phyloP scores from a whole-genome alignment of 2,888 invertebrate species.

The Meandrusa payeni region DNA sequence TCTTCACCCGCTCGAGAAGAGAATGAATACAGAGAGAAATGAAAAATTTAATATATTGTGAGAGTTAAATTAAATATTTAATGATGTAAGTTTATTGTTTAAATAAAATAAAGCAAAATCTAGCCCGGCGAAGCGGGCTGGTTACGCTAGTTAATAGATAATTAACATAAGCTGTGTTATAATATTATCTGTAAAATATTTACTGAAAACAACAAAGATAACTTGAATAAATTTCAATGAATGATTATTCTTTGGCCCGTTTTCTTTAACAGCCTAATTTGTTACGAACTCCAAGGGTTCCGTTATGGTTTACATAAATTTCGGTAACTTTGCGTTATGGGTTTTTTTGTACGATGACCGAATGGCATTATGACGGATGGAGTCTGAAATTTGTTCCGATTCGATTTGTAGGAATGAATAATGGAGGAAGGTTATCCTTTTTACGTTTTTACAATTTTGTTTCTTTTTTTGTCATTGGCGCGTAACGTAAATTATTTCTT shows the following conservation, averaged over 20 bases:
- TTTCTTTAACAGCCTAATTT: conserved; percentile 56
- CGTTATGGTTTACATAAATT: conserved; percentile 44
- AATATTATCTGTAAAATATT: too few species aligned
- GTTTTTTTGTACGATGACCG: conserved; percentile 18
- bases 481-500: too few species aligned
- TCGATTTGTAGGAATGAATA: conserved; percentile 24
- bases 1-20: too few species aligned
- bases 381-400: conserved; percentile 21
- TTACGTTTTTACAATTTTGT: not conserved
- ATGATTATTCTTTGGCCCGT: conserved; percentile 33
- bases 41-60: too few species aligned
- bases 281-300: conserved; percentile 39
- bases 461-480: too few species aligned
- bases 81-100: too few species aligned
- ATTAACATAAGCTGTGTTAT: too few species aligned
- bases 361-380: conserved; percentile 26
- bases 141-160: too few species aligned
- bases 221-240: conserved; percentile 4
- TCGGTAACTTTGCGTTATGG: conserved; percentile 25
- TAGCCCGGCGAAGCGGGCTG: too few species aligned
- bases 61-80: too few species aligned
- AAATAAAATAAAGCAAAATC: too few species aligned
- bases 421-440: conserved; percentile 14
- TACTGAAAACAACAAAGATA: not conserved
- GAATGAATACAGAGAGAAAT: too few species aligned